Evolutionary conservation across 1,140 invertebrate species (phyloP).

Genomic region (Chelonus insularis): DNA sequence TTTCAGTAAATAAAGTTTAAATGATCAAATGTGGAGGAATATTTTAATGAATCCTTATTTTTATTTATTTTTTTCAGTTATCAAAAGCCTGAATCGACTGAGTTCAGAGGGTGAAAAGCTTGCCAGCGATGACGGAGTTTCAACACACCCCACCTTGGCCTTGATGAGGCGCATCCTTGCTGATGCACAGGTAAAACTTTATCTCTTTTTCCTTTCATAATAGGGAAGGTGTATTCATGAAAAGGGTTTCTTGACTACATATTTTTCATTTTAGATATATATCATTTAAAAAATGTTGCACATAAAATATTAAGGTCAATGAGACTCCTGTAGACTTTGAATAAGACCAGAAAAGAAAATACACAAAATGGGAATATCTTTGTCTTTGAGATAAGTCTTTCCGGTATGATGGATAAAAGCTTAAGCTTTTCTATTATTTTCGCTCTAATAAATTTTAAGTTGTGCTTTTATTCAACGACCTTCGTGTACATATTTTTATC

Average conservation of each 20-base stretch:
- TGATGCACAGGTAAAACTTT: slow-evolving; percentile 56
- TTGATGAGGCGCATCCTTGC: slow-evolving; percentile 60
- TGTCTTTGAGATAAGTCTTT: not conserved
- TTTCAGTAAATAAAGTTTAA: not conserved
- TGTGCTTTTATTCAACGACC: not conserved
- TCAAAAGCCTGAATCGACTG: slow-evolving; percentile 51
- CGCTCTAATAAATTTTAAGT: slow-evolving; percentile 28
- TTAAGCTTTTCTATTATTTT: slow-evolving; percentile 16
- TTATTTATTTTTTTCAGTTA: slow-evolving; percentile 46
- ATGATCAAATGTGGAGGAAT: too few species aligned
- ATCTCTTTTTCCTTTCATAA: slow-evolving; percentile 2
- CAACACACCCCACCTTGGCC: slow-evolving; percentile 58
- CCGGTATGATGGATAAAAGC: slow-evolving; percentile 15
- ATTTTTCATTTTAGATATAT: too few species aligned
- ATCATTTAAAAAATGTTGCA: too few species aligned
- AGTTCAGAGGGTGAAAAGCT: slow-evolving; percentile 55
- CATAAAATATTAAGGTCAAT: too few species aligned
- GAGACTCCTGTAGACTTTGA: too few species aligned
- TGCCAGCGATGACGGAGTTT: slow-evolving; percentile 54
- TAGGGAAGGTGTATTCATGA: too few species aligned
- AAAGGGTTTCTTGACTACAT: too few species aligned
- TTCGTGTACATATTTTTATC: not conserved
- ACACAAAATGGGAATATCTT: not conserved
- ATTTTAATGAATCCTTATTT: too few species aligned
- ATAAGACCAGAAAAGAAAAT: too few species aligned